These are phyloP conservation scores for Periophthalmus magnuspinnatus DNA, from an alignment of 2,797 vertebrate species.

Conservation along the genomic window DNA sequence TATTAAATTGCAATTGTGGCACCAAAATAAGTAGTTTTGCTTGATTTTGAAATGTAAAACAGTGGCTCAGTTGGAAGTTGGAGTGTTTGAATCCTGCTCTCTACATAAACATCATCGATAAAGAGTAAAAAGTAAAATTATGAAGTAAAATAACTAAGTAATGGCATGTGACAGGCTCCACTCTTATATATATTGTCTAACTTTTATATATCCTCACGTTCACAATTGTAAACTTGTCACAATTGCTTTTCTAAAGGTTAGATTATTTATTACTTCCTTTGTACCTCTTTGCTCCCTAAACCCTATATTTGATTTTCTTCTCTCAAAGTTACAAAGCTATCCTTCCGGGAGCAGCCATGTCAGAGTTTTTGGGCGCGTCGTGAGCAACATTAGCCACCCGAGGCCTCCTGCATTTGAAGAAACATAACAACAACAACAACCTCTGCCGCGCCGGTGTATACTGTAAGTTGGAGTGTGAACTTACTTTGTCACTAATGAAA, in stretches of 20 bases:
- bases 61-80: too few species aligned
- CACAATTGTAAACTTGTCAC: conserved; percentile 31
- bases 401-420: conserved; percentile 57
- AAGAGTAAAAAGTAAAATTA: too few species aligned
- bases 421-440: conserved; percentile 17
- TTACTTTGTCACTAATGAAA: conserved; percentile 81
- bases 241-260: conserved; percentile 39
- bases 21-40: too few species aligned
- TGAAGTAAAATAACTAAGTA: too few species aligned
- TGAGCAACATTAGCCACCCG: conserved; percentile 62
- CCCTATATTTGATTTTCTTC: conserved; percentile 63
- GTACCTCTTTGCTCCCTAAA: conserved; percentile 62
- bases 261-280: conserved; percentile 58
- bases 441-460: conserved; percentile 55
- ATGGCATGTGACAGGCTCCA: neutral
- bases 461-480: conserved; percentile 67
- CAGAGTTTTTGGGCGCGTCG: conserved; percentile 62
- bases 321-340: conserved; percentile 66
- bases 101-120: too few species aligned
- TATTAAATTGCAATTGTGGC: too few species aligned
- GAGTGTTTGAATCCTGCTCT: too few species aligned
- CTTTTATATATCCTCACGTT: conserved; percentile 24
- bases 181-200: neutral
- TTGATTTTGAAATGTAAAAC: too few species aligned
- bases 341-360: conserved; percentile 55